Evolutionary conservation across 2,113 vertebrate species (phyloP).

Genomic region (Cochlearius cochlearius): DNA sequence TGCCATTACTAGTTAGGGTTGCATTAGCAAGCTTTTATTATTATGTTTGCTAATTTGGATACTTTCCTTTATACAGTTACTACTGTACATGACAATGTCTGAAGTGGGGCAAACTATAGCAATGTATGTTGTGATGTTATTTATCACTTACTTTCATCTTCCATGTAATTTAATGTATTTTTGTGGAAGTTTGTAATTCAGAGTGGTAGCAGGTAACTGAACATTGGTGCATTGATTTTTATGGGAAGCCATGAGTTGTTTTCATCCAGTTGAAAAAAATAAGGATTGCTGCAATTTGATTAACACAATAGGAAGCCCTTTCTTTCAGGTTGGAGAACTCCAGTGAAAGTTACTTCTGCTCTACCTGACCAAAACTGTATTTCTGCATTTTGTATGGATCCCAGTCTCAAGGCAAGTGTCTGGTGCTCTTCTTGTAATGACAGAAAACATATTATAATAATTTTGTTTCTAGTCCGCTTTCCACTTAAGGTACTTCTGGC

Average conservation of each 20-base stretch:
- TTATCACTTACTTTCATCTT: neutral
- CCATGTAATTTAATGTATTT: neutral
- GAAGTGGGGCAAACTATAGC: neutral
- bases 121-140: neutral
- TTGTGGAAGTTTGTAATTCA: neutral
- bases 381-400: slow-evolving; percentile 25
- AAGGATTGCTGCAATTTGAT: neutral
- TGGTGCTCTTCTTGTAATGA: neutral
- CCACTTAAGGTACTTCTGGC: neutral
- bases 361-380: neutral
- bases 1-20: neutral
- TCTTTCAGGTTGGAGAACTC: slow-evolving; percentile 69
- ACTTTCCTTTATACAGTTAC: neutral
- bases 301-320: neutral
- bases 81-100: neutral
- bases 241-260: neutral
- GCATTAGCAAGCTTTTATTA: neutral
- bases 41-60: neutral
- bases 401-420: slow-evolving; percentile 43
- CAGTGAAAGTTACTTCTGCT: slow-evolving; percentile 1
- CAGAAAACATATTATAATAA: neutral
- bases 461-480: neutral
- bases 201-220: neutral
- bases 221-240: neutral
- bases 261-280: neutral